Evolutionary conservation across 2,797 vertebrate species (phyloP).

Genomic region (Potorous gilbertii): DNA sequence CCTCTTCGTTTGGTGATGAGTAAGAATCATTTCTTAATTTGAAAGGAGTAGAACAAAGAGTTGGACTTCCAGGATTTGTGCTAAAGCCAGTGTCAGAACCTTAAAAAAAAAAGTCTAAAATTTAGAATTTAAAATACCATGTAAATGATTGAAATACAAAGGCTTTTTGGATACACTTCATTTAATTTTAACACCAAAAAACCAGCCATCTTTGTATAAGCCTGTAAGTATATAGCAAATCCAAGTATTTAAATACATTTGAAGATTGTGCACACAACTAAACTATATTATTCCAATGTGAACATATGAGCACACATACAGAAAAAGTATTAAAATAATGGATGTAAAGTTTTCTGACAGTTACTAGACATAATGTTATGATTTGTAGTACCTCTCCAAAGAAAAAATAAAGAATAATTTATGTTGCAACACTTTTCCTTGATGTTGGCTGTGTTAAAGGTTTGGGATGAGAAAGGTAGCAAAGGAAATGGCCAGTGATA

Average conservation of each 20-base stretch:
- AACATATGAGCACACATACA: neutral
- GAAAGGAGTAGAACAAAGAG: slow-evolving; percentile 38
- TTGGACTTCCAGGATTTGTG: slow-evolving; percentile 64
- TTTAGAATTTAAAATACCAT: slow-evolving; percentile 14
- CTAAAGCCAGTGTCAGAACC: slow-evolving; percentile 66
- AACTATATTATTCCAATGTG: slow-evolving; percentile 22
- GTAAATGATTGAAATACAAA: slow-evolving; percentile 1
- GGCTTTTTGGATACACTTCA: neutral
- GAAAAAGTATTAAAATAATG: neutral
- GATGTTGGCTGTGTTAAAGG: neutral
- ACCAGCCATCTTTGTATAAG: neutral
- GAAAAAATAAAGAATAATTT: neutral
- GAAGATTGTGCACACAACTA: neutral
- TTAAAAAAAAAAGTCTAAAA: slow-evolving; percentile 40
- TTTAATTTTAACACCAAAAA: neutral
- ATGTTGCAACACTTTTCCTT: neutral
- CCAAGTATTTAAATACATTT: neutral
- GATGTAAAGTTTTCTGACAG: neutral
- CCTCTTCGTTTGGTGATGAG: slow-evolving; percentile 12
- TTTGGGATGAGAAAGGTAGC: neutral
- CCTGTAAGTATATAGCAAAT: neutral
- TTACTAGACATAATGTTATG: neutral
- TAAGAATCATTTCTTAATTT: slow-evolving; percentile 12
- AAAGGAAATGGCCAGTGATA: neutral
- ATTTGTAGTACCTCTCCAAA: neutral